Conservation (phyloP, 2,113 vertebrate genomes). For the Onychorhynchus coronatus region DNA sequence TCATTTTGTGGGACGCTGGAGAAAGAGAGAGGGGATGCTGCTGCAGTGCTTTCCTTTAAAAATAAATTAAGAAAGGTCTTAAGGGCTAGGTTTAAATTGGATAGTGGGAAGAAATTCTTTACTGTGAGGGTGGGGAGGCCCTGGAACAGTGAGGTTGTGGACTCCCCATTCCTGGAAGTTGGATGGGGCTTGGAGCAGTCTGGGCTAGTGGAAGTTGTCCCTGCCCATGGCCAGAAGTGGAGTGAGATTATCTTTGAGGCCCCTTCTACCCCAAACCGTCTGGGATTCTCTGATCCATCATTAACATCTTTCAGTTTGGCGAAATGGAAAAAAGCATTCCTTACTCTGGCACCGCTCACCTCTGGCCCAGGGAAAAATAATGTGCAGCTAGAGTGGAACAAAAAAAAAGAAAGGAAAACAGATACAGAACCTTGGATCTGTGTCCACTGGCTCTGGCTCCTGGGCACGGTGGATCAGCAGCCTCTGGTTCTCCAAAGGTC, state of each 20-base stretch:
- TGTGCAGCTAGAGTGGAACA: neutral
- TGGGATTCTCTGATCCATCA: neutral
- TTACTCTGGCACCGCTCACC: neutral
- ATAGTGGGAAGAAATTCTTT: neutral
- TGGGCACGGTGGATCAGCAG: neutral
- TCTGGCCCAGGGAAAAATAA: neutral
- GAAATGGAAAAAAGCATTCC: neutral
- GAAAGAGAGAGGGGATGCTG: neutral
- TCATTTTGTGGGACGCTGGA: neutral
- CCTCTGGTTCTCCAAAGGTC: neutral
- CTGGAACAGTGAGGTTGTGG: neutral
- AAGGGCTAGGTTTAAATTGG: neutral
- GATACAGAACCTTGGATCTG: neutral
- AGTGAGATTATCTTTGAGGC: neutral
- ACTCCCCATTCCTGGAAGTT: neutral
- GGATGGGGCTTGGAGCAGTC: neutral
- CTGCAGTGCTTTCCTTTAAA: neutral
- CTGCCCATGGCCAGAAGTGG: neutral
- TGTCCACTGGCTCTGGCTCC: neutral
- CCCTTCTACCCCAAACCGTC: neutral
- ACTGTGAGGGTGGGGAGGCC: neutral
- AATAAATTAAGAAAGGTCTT: neutral
- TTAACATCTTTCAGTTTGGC: neutral
- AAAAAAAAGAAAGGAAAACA: neutral
- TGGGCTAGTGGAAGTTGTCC: neutral